phyloP scores from a whole-genome alignment of 2,113 vertebrate species.

The Andinoacara biseriatus region DNA sequence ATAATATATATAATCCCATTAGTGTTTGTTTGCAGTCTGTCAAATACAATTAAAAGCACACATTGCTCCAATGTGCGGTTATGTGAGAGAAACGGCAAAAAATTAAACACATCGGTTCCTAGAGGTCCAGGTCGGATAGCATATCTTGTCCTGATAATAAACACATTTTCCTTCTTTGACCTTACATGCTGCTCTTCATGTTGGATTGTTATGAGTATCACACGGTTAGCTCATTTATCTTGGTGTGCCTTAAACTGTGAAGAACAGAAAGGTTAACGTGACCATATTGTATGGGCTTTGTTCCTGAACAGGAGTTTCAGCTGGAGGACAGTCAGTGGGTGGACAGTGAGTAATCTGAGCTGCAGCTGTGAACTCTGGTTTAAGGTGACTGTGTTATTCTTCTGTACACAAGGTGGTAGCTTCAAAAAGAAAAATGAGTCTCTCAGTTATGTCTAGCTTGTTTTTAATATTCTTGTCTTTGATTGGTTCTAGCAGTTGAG shows the following conservation, averaged over 20 bases:
- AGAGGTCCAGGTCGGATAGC: slow-evolving; percentile 39
- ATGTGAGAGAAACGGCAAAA: slow-evolving; percentile 45
- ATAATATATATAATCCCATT: slow-evolving; percentile 50
- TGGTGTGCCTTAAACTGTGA: slow-evolving; percentile 6
- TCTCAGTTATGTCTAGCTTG: background rate
- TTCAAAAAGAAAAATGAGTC: background rate
- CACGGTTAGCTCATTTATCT: slow-evolving; percentile 38
- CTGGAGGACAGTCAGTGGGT: slow-evolving; percentile 15
- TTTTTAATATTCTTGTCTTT: background rate
- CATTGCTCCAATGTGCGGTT: slow-evolving; percentile 11
- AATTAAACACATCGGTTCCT: slow-evolving; percentile 45
- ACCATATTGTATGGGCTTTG: background rate
- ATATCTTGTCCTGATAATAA: slow-evolving; percentile 65
- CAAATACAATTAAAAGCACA: slow-evolving; percentile 53
- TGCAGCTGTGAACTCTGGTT: slow-evolving; percentile 10
- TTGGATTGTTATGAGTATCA: slow-evolving; percentile 50
- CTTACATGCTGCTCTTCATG: slow-evolving; percentile 40
- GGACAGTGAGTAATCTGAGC: slow-evolving; percentile 22
- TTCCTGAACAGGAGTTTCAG: slow-evolving; percentile 7
- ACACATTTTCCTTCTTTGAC: slow-evolving; percentile 54
- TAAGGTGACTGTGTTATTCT: background rate
- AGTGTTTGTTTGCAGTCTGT: slow-evolving; percentile 50
- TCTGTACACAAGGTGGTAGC: background rate
- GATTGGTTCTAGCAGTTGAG: background rate
- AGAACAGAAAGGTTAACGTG: background rate